Evolutionary conservation across 2,113 vertebrate species (phyloP).

Genomic region (Chrysochloris asiatica): DNA sequence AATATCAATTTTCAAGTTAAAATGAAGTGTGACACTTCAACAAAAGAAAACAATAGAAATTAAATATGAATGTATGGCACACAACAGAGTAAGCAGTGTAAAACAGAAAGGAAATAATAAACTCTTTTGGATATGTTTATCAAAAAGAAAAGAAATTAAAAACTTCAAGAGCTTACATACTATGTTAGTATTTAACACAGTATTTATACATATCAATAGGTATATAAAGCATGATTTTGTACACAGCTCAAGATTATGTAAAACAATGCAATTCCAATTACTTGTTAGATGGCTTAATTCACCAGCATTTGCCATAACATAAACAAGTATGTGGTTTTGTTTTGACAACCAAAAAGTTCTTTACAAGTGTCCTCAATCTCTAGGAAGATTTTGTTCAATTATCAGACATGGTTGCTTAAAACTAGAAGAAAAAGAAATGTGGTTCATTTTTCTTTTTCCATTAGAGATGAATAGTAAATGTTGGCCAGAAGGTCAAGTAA

Average conservation of each 20-base stretch:
- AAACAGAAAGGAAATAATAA: neutral
- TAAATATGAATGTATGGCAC: neutral
- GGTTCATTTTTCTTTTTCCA: neutral
- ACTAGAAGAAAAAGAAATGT: neutral
- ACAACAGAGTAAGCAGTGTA: neutral
- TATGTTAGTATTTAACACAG: conserved; percentile 19
- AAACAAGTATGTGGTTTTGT: conserved; percentile 33
- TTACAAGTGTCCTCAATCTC: conserved; percentile 11
- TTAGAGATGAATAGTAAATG: neutral
- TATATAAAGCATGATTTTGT: conserved; percentile 14
- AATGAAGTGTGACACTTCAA: conserved; percentile 29
- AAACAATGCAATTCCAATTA: neutral
- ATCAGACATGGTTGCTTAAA: conserved; percentile 7
- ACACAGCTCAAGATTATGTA: neutral
- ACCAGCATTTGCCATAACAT: neutral
- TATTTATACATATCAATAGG: conserved; percentile 46
- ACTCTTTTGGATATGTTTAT: conserved; percentile 6
- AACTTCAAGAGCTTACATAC: conserved; percentile 2
- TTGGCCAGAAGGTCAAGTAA: neutral
- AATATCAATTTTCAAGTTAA: conserved; percentile 30
- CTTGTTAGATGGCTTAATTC: neutral
- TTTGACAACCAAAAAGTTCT: conserved; percentile 9
- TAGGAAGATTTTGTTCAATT: conserved; percentile 25
- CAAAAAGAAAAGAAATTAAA: conserved; percentile 40
- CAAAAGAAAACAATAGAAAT: conserved; percentile 34